Evolutionary conservation across 92 coral and sea anemone genomes (phyloP), one percentile per base, ranked within the genome.

Genomic region (Epizoanthus scotinus): DNA sequence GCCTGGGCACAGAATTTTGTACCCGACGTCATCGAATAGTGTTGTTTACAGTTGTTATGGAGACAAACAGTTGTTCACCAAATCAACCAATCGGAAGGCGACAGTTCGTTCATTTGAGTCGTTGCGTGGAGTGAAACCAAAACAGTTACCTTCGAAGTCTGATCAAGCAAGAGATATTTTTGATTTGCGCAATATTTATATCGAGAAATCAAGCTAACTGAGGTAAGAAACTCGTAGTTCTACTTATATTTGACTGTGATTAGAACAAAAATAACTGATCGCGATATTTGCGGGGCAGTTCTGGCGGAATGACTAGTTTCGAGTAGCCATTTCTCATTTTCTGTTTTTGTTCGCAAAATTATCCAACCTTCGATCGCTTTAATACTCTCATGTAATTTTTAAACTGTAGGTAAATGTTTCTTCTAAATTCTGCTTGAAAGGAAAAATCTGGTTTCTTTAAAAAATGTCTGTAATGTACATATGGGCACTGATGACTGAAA

Each of bases 51-150:
- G 91, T 84, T 84, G 82, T 63, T 78, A 61, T 78, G 78, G 81
- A 63, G 65, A 87, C 91, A 36, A 55, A 36, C 82, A 47, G 64
- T 54, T 19, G 34, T 50, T 42, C 36, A 34, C 15, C 18, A 31
- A 50, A 24, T 81, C 14, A 66, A 70, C 90, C 90, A 87, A 87
- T 87, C 90, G 78, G 70, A 25, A 67, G 9, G n/a, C 72, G 78
- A 19, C 47, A 54, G 36, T 55, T 73, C 78, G 70, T 69, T 36
- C 72, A 79, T 70, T 84, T 84, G 82, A 58, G 21, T 8, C 74
- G 88, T 87, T 84, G 88, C 91, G 67, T 87, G 78, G 91, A 73
- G 78, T 62, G 75, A 40, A 57, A 34, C 12, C 15, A 73, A 57
- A 84, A 84, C 85, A 84, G 85, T 79, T 72, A 73, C 52, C 70